Conservation (phyloP, 2,797 vertebrate species). For the Enteromius viviparus region DNA sequence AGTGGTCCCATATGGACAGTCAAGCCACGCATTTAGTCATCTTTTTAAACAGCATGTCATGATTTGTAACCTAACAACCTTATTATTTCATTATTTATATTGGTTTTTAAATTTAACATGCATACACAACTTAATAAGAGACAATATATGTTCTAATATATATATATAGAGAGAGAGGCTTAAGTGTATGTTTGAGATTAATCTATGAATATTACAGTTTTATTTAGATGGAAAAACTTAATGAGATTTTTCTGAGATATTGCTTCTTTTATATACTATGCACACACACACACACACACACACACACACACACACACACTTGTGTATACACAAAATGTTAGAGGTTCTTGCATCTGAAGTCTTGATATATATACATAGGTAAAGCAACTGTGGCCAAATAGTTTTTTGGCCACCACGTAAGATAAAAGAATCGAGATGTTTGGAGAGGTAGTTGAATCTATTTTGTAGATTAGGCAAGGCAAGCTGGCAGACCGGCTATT, state of each 20-base stretch:
- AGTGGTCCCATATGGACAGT: neutral
- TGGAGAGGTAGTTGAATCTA: neutral
- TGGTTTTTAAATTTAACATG: neutral
- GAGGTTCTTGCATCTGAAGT: too few species aligned
- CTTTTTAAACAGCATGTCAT: neutral
- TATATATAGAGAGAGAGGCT: too few species aligned
- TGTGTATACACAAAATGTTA: too few species aligned
- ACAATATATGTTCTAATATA: neutral
- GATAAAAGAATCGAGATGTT: neutral
- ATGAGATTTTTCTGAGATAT: too few species aligned
- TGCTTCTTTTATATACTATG: too few species aligned
- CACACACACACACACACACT: too few species aligned
- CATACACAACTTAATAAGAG: too few species aligned
- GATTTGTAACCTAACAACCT: neutral
- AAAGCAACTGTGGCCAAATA: neutral
- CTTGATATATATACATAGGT: neutral
- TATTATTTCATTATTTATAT: neutral
- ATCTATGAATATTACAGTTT: too few species aligned
- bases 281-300: too few species aligned
- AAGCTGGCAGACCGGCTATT: slow-evolving; percentile 45
- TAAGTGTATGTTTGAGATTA: too few species aligned
- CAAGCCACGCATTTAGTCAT: neutral
- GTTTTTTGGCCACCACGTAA: neutral
- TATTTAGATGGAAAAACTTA: too few species aligned
- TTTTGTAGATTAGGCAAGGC: slow-evolving; percentile 53